Base-by-base conservation (phyloP, 1,140 invertebrate species). In the Heliconius nattereri region DNA sequence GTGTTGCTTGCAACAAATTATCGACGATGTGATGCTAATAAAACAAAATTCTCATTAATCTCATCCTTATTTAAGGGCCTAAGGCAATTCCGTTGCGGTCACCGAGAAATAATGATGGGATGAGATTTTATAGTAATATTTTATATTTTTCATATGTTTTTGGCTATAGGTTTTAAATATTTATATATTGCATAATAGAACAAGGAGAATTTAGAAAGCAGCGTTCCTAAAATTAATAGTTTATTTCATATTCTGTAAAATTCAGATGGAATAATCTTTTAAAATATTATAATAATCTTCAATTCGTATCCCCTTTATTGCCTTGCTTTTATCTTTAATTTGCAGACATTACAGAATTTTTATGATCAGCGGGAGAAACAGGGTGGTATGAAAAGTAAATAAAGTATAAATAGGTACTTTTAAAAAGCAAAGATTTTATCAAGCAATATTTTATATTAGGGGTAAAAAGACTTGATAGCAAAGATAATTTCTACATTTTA, bases 261-360 rank as follows among this genome's bases (percentile, higher is more conserved):
- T 57, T n/a, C 9, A 57, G 3, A n/a, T 19, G 20, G n/a, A 60
- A 60, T 13, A 60, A 26, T n/a, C 57, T 72, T 72, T 72, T 72
- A 23, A 35, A 37, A 45, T 72, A 72, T 72, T 72, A 37, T 37
- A 72, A 72, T 37, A 52, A 49, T 54, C 26, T 54, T 35, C 26
- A 45, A 52, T 74, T 74, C 29, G 16, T 29, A n/a, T 45, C 73
- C 73, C 73, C 26, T 74, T 54, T 74, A 29, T 74, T 49, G 19
- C 73, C 40, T 32, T 29, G 23, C 45, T 74, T 74, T 74, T 74
- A 74, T 74, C 73, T 74, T 13, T 74, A 54, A 74, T 74, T 74
- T 52, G 40, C 73, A 52, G 73, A 52, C 73, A 52, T 23, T 23
- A 74, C 40, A 32, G 45, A 74, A 52, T 20, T 52, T 13, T 74